Conservation (phyloP, 1,140 invertebrate species). For the Drosophila punjabiensis region DNA sequence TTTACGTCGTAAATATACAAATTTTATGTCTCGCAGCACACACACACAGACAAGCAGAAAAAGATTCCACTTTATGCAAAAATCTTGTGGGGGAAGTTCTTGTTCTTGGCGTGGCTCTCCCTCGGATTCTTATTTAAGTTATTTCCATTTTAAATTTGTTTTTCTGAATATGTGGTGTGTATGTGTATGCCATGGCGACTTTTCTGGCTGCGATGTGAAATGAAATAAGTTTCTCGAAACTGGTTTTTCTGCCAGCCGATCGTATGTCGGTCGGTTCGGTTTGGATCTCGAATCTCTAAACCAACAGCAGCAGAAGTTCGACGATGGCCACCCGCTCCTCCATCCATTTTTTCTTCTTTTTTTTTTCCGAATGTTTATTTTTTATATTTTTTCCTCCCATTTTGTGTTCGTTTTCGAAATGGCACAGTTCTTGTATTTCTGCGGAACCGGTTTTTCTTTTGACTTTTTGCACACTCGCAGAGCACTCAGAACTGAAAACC, state of each 20-base stretch:
- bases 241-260: conserved; percentile 77
- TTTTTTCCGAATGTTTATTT: conserved; percentile 5
- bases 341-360: conserved; percentile 10
- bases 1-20: conserved; percentile 84
- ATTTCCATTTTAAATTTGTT: conserved; percentile 84
- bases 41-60: conserved; percentile 40
- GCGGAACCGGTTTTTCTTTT: conserved; percentile 80
- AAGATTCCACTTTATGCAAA: conserved; percentile 83
- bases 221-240: conserved; percentile 74
- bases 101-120: conserved; percentile 39
- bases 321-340: conserved; percentile 43
- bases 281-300: conserved; percentile 41
- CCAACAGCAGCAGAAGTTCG: conserved; percentile 22
- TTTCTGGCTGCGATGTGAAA: conserved; percentile 66
- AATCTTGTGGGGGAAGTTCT: conserved; percentile 75
- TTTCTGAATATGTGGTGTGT: conserved; percentile 44
- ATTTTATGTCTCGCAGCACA: conserved; percentile 66
- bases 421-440: conserved; percentile 80
- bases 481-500: conserved; percentile 49
- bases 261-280: conserved; percentile 26
- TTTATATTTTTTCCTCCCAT: conserved; percentile 15
- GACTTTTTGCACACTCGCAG: conserved; percentile 56
- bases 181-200: conserved; percentile 42
- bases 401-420: conserved; percentile 63
- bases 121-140: conserved; percentile 57